Evolutionary conservation across 2,888 invertebrate genomes (phyloP), one percentile per base, ranked within the genome.

Genomic region (Drosophila mayaguana): DNA sequence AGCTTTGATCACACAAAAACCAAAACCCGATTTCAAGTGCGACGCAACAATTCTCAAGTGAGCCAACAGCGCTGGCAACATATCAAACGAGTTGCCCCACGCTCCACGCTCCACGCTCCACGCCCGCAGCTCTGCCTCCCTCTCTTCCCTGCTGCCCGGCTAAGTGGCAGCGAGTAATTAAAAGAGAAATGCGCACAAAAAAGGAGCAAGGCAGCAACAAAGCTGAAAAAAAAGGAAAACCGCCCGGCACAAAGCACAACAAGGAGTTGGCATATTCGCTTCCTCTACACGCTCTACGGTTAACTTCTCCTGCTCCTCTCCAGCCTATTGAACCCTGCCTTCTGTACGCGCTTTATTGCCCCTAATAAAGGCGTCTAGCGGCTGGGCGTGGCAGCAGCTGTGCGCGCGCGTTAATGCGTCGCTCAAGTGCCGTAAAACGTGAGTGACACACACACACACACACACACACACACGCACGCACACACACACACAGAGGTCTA

Each of bases 361-460:
- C 84, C 75, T 87, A 89, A 85, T 89, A 84, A 87, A 89, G 88
- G 85, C 81, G 55, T 51, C 53, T 25, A 22, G 42, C 25, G 45
- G 32, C 34, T 53, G 71, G 72, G 78, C 61, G 63, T 59, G 73
- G 72, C 69, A 87, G 75, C 85, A 83, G 79, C 87, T 87, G 90
- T 87, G 87, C 80, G 81, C 66, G 75, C 90, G 87, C 87, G 90
- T 90, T 87, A 87, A 87, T 87, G 87, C 90, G 90, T 90, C 89
- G 81, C 77, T 87, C 89, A 87, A 87, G 88, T 87, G 84, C 84
- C 86, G 90, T 89, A 90, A 90, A 87, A 90, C 76, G 88, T 85
- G 89, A 83, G 81, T 68, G 77, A 69, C 82, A 84, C 75, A 71
- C 79, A 71, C 80, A 60, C 66, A 63, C 57, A 32, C 74, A 42